These are phyloP conservation scores for Microplitis manilae DNA, from an alignment of 2,888 invertebrate genomes.

Conservation along the genomic window DNA sequence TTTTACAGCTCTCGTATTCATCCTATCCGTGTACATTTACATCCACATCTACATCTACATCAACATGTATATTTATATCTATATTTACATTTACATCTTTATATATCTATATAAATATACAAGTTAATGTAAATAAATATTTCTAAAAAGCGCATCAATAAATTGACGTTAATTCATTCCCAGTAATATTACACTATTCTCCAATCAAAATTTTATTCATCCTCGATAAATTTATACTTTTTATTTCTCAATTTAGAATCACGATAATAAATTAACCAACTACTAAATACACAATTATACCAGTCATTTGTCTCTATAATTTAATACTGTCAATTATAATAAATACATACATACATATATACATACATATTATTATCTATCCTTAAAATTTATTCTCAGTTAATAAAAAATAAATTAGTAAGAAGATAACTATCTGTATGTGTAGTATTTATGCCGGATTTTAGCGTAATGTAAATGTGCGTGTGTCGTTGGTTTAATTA, in stretches of 20 bases:
- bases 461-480: slow-evolving; percentile 8
- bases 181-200: background rate
- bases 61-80: background rate
- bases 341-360: background rate
- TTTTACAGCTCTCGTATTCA: slow-evolving; percentile 49
- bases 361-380: slow-evolving; percentile 5
- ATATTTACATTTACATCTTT: background rate
- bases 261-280: slow-evolving; percentile 1
- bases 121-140: background rate
- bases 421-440: slow-evolving; percentile 11
- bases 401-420: slow-evolving; percentile 13
- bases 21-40: slow-evolving; percentile 1
- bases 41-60: background rate
- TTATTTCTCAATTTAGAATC: slow-evolving; percentile 10
- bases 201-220: background rate
- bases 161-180: slow-evolving; percentile 11
- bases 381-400: background rate
- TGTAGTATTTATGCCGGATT: slow-evolving; percentile 15
- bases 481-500: slow-evolving; percentile 44
- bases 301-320: background rate
- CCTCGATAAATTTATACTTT: background rate
- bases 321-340: slow-evolving; percentile 1
- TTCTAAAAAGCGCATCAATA: slow-evolving; percentile 16
- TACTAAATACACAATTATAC: slow-evolving; percentile 18
- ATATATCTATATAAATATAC: background rate